These are phyloP conservation scores for Dione vanillae DNA, from an alignment of 2,888 invertebrate species.

Conservation along the genomic window DNA sequence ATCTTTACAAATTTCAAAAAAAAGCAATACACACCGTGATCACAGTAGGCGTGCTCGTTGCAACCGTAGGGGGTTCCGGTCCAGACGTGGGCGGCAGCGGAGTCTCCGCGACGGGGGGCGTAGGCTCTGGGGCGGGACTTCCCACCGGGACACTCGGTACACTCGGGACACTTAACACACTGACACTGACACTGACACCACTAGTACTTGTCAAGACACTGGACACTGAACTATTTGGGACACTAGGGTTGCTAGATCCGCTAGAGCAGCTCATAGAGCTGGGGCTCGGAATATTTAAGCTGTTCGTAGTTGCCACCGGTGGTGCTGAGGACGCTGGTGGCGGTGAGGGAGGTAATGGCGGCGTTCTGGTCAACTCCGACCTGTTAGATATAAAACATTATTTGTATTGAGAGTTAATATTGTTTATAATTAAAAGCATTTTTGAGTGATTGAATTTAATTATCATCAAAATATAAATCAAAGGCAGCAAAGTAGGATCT, in stretches of 20 bases:
- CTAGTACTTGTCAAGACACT: constrained; percentile 40
- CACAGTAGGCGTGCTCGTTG: constrained; percentile 45
- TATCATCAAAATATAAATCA: too few relatives aligned
- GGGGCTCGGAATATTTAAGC: constrained; percentile 33
- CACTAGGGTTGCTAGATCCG: constrained; percentile 68
- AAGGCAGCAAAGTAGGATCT: too few relatives aligned
- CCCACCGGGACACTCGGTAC: constrained; percentile 29
- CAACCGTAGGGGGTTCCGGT: constrained; percentile 27
- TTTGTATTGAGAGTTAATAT: too few relatives aligned
- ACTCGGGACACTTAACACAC: constrained; percentile 32
- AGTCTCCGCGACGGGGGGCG: constrained; percentile 40
- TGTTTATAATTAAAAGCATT: too few relatives aligned
- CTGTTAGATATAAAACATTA: constrained; percentile 50
- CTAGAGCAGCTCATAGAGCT: constrained; percentile 27
- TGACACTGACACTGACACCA: constrained; percentile 38
- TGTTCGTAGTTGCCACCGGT: constrained; percentile 49
- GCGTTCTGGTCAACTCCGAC: constrained; percentile 67
- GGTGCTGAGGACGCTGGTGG: constrained; percentile 71
- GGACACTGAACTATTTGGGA: constrained; percentile 41
- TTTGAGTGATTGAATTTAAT: too few relatives aligned
- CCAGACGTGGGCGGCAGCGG: constrained; percentile 17
- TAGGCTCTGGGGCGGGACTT: constrained; percentile 42
- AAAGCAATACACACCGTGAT: constrained; percentile 42
- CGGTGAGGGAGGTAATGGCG: constrained; percentile 74
- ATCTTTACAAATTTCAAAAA: background rate